Conservation (phyloP, 2,888 invertebrate species). For the Pasiphila rectangulata region DNA sequence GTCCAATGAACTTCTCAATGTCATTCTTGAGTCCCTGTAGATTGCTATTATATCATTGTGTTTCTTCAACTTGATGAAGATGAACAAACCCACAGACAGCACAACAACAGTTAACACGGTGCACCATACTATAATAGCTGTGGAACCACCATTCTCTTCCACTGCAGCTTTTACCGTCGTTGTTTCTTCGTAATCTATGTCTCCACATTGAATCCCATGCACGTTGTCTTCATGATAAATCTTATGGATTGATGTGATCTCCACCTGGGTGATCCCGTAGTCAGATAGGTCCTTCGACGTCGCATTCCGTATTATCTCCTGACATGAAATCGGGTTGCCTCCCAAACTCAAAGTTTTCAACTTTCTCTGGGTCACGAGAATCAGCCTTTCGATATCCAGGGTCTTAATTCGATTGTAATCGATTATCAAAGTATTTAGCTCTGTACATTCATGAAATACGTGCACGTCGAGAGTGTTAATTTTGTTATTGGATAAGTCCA, state of each 20-base stretch:
- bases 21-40: conserved; percentile 40
- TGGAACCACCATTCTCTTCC: conserved; percentile 10
- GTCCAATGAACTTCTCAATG: conserved; percentile 47
- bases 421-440: conserved; percentile 55
- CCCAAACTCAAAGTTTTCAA: conserved; percentile 60
- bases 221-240: conserved; percentile 71
- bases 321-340: conserved; percentile 65
- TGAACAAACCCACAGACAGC: conserved; percentile 11
- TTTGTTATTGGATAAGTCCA: conserved; percentile 65
- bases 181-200: conserved; percentile 28
- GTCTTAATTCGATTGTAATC: conserved; percentile 63
- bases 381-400: conserved; percentile 58
- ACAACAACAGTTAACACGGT: conserved; percentile 19
- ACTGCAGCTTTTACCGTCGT: conserved; percentile 22
- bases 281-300: conserved; percentile 40
- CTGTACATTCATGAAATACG: conserved; percentile 64
- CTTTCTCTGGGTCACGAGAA: conserved; percentile 46
- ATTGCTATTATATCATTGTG: conserved; percentile 21
- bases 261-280: conserved; percentile 40
- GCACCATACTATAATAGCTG: conserved; percentile 31
- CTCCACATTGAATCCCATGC: conserved; percentile 67
- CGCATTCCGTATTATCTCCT: conserved; percentile 52
- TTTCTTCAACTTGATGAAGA: conserved; percentile 19
- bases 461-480: conserved; percentile 55
- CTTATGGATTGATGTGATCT: conserved; percentile 65